Evolutionary conservation across 2,113 vertebrate species (phyloP).

Genomic region (Columba janthina): DNA sequence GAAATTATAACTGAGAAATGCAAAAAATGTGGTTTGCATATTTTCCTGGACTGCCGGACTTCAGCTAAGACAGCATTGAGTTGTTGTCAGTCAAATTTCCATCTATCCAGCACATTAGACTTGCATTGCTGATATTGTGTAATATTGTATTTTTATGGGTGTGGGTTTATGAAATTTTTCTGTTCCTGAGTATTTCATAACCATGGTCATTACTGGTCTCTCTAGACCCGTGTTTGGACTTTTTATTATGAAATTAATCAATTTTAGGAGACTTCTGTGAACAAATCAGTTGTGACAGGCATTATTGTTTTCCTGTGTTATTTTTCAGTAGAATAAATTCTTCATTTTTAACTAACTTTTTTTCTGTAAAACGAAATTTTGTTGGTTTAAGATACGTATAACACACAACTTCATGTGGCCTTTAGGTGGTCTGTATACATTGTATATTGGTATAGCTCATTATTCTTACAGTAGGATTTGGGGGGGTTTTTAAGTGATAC

Average conservation of each 20-base stretch:
- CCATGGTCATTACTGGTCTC: not conserved
- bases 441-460: not conserved
- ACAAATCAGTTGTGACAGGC: not conserved
- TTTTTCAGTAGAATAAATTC: not conserved
- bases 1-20: constrained; percentile 33
- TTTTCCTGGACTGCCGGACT: not conserved
- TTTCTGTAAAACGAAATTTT: not conserved
- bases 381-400: not conserved
- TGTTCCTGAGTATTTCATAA: not conserved
- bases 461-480: not conserved
- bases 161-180: not conserved
- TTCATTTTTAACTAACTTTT: not conserved
- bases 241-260: not conserved
- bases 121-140: not conserved
- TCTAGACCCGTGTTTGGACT: not conserved
- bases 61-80: not conserved
- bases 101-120: not conserved
- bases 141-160: not conserved
- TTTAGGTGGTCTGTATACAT: not conserved
- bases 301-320: not conserved
- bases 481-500: not conserved
- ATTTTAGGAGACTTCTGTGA: not conserved
- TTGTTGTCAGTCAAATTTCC: not conserved
- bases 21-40: not conserved
- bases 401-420: not conserved